Conservation (phyloP, 2,113 vertebrate species). For the Agelaius phoeniceus region DNA sequence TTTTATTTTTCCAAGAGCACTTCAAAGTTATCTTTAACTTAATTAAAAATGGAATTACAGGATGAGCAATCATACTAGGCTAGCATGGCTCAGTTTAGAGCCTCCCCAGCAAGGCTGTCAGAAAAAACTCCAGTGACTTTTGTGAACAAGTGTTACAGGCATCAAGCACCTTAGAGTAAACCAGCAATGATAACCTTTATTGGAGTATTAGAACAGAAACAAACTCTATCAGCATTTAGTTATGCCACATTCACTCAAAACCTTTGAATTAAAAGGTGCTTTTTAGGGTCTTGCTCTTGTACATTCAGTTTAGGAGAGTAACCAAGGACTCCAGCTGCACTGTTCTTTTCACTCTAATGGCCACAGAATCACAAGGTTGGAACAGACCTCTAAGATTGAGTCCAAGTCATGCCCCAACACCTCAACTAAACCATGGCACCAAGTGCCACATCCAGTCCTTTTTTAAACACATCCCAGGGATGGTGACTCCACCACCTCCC, state of each 20-base stretch:
- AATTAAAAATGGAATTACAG: conserved; percentile 1
- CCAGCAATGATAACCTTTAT: neutral
- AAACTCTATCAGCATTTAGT: neutral
- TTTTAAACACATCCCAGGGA: neutral
- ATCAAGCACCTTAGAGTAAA: neutral
- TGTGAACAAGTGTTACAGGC: neutral
- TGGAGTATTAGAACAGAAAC: neutral
- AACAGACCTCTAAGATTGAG: neutral
- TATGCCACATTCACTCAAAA: neutral
- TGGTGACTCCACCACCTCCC: neutral
- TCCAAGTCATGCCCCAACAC: neutral
- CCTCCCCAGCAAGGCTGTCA: neutral
- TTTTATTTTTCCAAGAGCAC: conserved; percentile 19
- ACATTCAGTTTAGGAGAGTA: neutral
- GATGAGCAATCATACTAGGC: neutral
- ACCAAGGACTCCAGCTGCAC: neutral
- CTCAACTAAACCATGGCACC: neutral
- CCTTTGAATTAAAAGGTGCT: neutral
- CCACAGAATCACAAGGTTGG: neutral
- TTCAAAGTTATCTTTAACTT: conserved; percentile 27
- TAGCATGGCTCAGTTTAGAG: neutral
- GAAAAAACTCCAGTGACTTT: neutral
- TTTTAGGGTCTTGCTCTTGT: neutral
- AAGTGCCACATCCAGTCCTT: neutral
- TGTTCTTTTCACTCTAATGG: neutral